Evolutionary conservation across 2,797 vertebrate species (phyloP), one percentile per base, ranked within the genome.

Genomic region (Lepus townsendii): DNA sequence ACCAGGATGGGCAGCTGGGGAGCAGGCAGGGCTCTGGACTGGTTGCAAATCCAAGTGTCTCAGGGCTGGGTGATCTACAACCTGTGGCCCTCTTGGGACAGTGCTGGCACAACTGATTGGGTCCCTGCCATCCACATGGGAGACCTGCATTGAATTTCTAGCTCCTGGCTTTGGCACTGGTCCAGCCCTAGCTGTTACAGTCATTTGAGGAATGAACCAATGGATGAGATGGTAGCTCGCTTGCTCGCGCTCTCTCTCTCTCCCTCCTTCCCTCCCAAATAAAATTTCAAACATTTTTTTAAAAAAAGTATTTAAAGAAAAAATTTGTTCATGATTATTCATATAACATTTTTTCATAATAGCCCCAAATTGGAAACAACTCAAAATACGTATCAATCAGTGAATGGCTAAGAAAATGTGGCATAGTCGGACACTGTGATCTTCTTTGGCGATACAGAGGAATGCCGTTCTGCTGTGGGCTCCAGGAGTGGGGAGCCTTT

Each of bases 391-490:
- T 22, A 82, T 22, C 27, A 17, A 3, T 30, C 2, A 24, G n/a
- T 7, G 16, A 30, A 27, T 0, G 11, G 24, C 38, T 73, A 57
- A 26, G 27, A 35, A 42, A 83, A 24, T 20, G 32, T 24, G 57
- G 7, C 20, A 5, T n/a, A 3, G 38, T 24, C 32, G 30, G 65
- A 60, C 17, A 27, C 22, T 79, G 69, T 76, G 88, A 60, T 69
- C 69, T 65, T 83, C 79, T 13, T 83, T 66, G 63, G 47, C 26
- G 63, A 42, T n/a, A 77, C 93, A 92, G 87, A 73, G 63, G 57
- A 52, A 1, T 1, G 10, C 11, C 10, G 19, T 72, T 35, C 50
- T 38, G 42, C 50, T 12, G 14, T n/a, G 27, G 0, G 2, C 10
- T 54, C 22, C 50, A 13, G 14, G 7, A 2, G 4, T n/a, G 20